Base-by-base conservation (phyloP, 2,888 invertebrate genomes). In the Scaptomyza tumidula region DNA sequence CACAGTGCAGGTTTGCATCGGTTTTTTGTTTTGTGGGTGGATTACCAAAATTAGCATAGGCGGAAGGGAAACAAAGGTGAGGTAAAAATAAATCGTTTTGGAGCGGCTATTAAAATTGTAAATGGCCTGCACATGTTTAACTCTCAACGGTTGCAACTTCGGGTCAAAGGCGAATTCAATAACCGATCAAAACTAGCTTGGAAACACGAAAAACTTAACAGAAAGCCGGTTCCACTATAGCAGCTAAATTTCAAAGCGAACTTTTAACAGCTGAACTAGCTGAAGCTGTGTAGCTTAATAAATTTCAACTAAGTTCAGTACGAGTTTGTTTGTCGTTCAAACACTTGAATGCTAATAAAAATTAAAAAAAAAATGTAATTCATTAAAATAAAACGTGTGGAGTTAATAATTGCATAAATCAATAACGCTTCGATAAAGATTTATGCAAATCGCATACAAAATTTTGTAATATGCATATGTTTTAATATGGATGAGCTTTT, bases 21-120 rank as follows among this genome's bases (percentile, higher is more conserved):
- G 52, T 39, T 14, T 14, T 27, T 46, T 48, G 39, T 45, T 16
- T 27, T 45, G 52, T 53, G 67, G 50, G 59, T 59, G 68, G 46
- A 57, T 60, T 53, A 50, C 46, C 41, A 14, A 64, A 64, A 75
- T 75, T 75, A 78, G 57, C 75, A 74, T 74, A 57, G 78, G 59
- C 75, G 75, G 75, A 75, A 75, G 63, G 78, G 39, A 60, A 59
- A 35, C 52, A 35, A 54, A 45, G 31, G 35, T 35, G n/a, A 6
- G 43, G 39, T 66, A 77, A 50, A 78, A 78, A 75, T 75, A 75
- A 62, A 73, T 58, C 0, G 7, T 29, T 35, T 50, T 59, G 55
- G 31, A 59, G 45, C 54, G 37, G 24, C 16, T 56, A 4, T 39
- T 31, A 45, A 59, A 61, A 52, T 35, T 43, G 16, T 65, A 52